phyloP scores from a whole-genome alignment of 2,113 vertebrate genomes.

The Cariama cristata region DNA sequence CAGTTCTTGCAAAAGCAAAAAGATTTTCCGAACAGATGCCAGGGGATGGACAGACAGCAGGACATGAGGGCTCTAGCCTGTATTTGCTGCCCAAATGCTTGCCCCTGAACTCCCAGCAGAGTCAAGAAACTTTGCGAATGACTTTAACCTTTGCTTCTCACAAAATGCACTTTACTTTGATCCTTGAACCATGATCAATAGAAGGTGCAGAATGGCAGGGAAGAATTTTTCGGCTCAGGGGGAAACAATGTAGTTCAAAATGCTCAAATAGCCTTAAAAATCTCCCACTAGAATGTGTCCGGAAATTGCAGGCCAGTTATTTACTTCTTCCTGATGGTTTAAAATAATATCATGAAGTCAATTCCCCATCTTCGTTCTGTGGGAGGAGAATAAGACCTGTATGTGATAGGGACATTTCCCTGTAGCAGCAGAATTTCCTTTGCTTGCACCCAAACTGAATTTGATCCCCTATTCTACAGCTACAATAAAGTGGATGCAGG shows the following conservation, averaged over 20 bases:
- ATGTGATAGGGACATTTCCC: not conserved
- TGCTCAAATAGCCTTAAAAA: constrained; percentile 60
- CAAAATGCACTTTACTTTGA: constrained; percentile 60
- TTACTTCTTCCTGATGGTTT: not conserved
- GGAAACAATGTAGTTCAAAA: constrained; percentile 61
- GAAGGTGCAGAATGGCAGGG: constrained; percentile 48
- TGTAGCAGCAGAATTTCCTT: not conserved
- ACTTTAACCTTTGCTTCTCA: constrained; percentile 63
- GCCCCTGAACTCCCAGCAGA: constrained; percentile 25
- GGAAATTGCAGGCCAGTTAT: not conserved
- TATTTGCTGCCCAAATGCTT: constrained; percentile 34
- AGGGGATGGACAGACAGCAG: not conserved
- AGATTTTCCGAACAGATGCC: not conserved
- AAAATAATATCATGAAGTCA: not conserved
- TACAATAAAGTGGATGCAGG: not conserved
- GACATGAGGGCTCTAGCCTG: not conserved
- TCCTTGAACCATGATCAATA: constrained; percentile 60
- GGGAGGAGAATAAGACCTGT: not conserved
- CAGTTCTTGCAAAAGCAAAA: not conserved
- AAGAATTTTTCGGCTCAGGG: constrained; percentile 44
- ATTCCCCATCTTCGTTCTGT: not conserved
- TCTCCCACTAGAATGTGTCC: constrained; percentile 1
- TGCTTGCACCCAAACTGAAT: not conserved
- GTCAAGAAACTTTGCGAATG: constrained; percentile 30
- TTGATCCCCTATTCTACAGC: not conserved